These are phyloP conservation scores for Cosmia trapezina DNA, from an alignment of 2,888 invertebrate species.

Conservation along the genomic window DNA sequence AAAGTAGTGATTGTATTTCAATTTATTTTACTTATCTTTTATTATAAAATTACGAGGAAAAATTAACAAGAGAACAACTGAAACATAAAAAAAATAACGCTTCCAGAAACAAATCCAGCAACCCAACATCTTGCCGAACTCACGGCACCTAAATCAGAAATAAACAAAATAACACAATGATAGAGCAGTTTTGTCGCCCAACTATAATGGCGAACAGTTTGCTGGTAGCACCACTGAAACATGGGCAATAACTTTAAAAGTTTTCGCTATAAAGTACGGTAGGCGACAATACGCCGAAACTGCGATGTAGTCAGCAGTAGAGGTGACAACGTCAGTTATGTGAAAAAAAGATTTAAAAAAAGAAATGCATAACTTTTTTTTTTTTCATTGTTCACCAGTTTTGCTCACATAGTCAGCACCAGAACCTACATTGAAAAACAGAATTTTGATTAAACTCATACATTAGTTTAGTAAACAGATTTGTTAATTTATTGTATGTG, in stretches of 20 bases:
- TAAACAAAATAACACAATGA: constrained; percentile 63
- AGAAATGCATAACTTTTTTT: too few relatives aligned
- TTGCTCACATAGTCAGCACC: background rate
- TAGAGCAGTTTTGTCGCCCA: constrained; percentile 53
- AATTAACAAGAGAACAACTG: too few relatives aligned
- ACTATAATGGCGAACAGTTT: constrained; percentile 69
- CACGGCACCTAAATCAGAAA: constrained; percentile 52
- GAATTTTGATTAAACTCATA: background rate
- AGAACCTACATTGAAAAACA: background rate
- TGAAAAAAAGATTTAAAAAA: background rate
- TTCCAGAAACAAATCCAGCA: constrained; percentile 15
- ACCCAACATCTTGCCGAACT: constrained; percentile 45
- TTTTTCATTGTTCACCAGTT: background rate
- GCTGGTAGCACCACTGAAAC: constrained; percentile 62
- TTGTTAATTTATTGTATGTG: background rate
- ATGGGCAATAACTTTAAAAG: constrained; percentile 74
- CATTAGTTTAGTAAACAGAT: background rate
- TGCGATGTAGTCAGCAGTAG: constrained; percentile 46
- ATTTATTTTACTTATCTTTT: background rate
- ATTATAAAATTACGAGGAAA: too few relatives aligned
- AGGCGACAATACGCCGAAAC: constrained; percentile 70
- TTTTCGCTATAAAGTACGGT: constrained; percentile 70
- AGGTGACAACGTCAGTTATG: constrained; percentile 32
- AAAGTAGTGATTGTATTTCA: background rate
- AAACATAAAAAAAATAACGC: background rate